Conservation (phyloP, 2,888 invertebrate species). For the Argyresthia goedartella region DNA sequence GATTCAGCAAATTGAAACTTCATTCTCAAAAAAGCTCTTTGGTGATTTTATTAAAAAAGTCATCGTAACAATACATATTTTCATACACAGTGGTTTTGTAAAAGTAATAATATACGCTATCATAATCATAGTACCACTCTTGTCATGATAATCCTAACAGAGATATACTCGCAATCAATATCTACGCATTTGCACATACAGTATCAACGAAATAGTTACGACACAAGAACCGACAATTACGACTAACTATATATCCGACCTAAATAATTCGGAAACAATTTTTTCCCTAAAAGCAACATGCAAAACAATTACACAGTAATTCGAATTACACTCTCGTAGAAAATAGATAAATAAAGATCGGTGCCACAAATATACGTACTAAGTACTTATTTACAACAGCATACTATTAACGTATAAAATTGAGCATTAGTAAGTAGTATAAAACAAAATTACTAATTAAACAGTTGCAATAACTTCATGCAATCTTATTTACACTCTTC, state of each 20-base stretch:
- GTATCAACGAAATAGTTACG: too few species aligned
- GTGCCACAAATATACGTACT: constrained; percentile 32
- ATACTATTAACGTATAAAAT: constrained; percentile 39
- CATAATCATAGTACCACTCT: too few species aligned
- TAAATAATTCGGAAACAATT: too few species aligned
- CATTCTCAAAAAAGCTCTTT: not conserved
- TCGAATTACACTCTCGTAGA: not conserved
- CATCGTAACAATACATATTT: too few species aligned
- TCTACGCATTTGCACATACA: too few species aligned
- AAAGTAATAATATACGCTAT: too few species aligned
- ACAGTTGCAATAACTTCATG: constrained; percentile 40
- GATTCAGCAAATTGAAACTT: too few species aligned
- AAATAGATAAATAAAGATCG: constrained; percentile 25
- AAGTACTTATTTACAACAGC: constrained; percentile 47
- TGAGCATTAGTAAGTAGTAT: constrained; percentile 59
- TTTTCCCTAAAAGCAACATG: not conserved
- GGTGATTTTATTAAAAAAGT: not conserved
- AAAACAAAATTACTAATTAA: constrained; percentile 43
- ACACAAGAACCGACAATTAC: too few species aligned
- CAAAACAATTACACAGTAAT: constrained; percentile 5
- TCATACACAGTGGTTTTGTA: too few species aligned
- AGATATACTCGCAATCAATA: too few species aligned
- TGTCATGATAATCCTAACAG: too few species aligned
- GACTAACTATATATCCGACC: too few species aligned
- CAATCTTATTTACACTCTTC: constrained; percentile 35